phyloP scores from a whole-genome alignment of 2,797 vertebrate species.

The Pseudochirops corinnae region DNA sequence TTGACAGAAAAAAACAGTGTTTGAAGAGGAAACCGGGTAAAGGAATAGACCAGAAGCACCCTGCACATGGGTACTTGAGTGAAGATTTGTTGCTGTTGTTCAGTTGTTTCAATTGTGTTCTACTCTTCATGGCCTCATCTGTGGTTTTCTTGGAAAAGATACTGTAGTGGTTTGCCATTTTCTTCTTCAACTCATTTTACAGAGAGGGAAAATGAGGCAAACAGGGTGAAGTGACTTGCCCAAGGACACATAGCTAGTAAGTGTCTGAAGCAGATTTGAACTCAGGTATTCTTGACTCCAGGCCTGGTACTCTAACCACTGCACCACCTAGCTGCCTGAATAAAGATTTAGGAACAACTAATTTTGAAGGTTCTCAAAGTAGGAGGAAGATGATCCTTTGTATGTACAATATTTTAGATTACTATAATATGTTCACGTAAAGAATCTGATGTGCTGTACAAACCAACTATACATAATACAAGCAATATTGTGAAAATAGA shows the following conservation, averaged over 20 bases:
- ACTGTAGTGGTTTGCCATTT: not conserved
- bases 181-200: not conserved
- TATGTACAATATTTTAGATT: not conserved
- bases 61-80: not conserved
- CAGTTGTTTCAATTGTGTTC: not conserved
- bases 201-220: not conserved
- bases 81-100: not conserved
- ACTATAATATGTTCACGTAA: not conserved
- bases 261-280: not conserved
- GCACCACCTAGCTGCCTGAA: not conserved
- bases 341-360: not conserved
- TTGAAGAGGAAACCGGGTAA: not conserved
- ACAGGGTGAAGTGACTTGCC: not conserved
- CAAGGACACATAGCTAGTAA: not conserved
- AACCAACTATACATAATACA: not conserved
- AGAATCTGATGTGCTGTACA: not conserved
- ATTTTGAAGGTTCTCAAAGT: not conserved
- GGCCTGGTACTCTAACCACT: not conserved
- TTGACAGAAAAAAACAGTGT: not conserved
- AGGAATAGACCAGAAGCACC: not conserved
- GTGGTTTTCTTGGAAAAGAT: not conserved
- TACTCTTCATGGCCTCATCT: not conserved
- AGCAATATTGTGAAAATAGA: constrained; percentile 23
- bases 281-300: not conserved
- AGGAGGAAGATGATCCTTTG: not conserved